Base-by-base conservation (phyloP, 2,113 vertebrate species). In the Chaenocephalus aceratus region DNA sequence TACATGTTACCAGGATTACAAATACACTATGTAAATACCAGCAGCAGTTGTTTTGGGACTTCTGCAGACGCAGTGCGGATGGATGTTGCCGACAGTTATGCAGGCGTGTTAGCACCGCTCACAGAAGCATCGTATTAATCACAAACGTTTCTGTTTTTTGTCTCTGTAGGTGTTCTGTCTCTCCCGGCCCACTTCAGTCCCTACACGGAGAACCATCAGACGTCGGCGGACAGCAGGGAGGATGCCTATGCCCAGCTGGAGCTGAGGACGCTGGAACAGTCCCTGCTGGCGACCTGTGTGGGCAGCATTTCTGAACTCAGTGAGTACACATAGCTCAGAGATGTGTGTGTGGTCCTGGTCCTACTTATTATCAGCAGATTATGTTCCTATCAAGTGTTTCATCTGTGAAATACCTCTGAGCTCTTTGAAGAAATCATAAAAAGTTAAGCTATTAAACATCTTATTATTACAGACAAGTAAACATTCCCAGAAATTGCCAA, bases 271-370 rank as follows among this genome's bases (percentile, higher is more conserved):
- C 93, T 99, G 92, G 98, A 99, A 87, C 98, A 99, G 90, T 97
- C 98, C 15, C 94, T 99, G 73, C 92, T 99, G 90, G 98, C 98
- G 56, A 99, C 98, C 0, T 99, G 98, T 0, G 98, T 99, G 54
- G 98, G 98, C 83, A 99, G 97, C 96, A 99, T 99, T 93, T 99
- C 98, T 0, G 98, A 99, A 54, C 95, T 99, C 83, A 99, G 98
- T 99, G 85, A 98, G 98, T 97, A 45, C 8, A n/a, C 8, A 0
- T 5, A 44, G 26, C 9, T 11, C 41, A 74, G 34, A 45, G 5
- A 48, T 12, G 48, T 26, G 23, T 41, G 36, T 57, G 61, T 34
- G 18, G 13, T 73, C 45, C 6, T 44, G n/a, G 23, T 54, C 53
- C 13, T 49, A 10, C 16, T 48, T 48, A 34, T 11, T 15, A 16